These are phyloP conservation scores for Gymnosoma rotundatum DNA, from an alignment of 2,888 invertebrate species.

Conservation along the genomic window DNA sequence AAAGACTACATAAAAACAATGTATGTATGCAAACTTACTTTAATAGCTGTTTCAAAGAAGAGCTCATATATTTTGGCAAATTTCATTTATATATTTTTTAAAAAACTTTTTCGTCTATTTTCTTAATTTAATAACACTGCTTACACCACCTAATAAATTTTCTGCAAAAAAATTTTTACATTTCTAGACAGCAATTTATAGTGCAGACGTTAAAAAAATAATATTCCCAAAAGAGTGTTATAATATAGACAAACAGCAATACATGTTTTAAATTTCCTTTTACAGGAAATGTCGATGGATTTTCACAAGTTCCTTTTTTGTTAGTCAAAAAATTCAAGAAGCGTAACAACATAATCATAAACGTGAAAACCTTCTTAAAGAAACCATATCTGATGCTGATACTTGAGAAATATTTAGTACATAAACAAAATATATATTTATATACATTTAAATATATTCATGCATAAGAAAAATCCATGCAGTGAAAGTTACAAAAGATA, in stretches of 20 bases:
- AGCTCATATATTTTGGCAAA: too few relatives aligned
- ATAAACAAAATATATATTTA: not conserved
- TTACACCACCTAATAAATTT: not conserved
- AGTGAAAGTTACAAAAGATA: conserved; percentile 28
- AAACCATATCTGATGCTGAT: conserved; percentile 3
- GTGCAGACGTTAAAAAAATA: conserved; percentile 1
- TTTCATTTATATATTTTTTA: too few relatives aligned
- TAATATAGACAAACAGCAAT: not conserved
- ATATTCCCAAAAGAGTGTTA: conserved; percentile 22
- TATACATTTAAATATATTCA: not conserved
- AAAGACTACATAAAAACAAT: too few relatives aligned
- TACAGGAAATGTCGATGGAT: conserved; percentile 26
- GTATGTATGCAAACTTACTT: too few relatives aligned
- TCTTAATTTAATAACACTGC: not conserved
- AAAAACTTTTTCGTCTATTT: not conserved
- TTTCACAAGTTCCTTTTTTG: not conserved
- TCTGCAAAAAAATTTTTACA: not conserved
- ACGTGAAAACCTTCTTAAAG: conserved; percentile 35
- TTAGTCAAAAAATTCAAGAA: not conserved
- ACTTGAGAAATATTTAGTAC: conserved; percentile 7
- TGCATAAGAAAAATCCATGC: not conserved
- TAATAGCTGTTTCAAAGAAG: too few relatives aligned
- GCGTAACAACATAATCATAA: conserved; percentile 12
- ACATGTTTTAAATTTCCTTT: conserved; percentile 38
- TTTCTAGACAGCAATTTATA: not conserved